phyloP scores from a whole-genome alignment of 2,113 vertebrate genomes.

The Hippoglossus stenolepis region DNA sequence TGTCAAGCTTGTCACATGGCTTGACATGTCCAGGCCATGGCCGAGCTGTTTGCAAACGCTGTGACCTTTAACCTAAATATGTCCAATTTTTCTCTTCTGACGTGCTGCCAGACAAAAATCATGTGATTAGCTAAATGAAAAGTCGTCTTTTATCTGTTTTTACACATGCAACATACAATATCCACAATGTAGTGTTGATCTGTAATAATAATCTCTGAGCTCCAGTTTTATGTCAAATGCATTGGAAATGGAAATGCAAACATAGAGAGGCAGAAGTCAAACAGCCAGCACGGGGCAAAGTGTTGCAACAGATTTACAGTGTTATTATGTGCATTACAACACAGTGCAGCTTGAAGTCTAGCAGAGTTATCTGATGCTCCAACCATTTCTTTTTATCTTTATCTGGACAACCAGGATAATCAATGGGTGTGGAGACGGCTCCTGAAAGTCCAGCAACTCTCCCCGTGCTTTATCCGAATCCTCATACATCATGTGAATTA shows the following conservation, averaged over 20 bases:
- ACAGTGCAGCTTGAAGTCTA: constrained; percentile 59
- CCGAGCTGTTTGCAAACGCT: constrained; percentile 10
- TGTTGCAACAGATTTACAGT: constrained; percentile 18
- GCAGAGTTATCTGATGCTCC: constrained; percentile 34
- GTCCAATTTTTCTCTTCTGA: not conserved
- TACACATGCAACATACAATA: not conserved
- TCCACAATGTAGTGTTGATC: not conserved
- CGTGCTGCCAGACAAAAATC: not conserved
- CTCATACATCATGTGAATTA: constrained; percentile 34
- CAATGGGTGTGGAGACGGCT: constrained; percentile 64
- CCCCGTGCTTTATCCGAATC: constrained; percentile 43
- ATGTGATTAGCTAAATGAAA: not conserved
- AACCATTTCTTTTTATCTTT: constrained; percentile 49
- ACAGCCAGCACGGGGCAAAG: constrained; percentile 48
- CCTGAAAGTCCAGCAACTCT: constrained; percentile 58
- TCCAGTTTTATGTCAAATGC: constrained; percentile 12
- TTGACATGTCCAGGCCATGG: constrained; percentile 58
- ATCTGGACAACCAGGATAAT: constrained; percentile 55
- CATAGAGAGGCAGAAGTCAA: constrained; percentile 17
- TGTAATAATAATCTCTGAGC: constrained; percentile 2
- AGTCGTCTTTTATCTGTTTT: not conserved
- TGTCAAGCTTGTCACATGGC: constrained; percentile 25
- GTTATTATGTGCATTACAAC: constrained; percentile 36
- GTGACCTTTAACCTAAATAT: constrained; percentile 43
- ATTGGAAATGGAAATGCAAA: constrained; percentile 7